Conservation (phyloP, 2,113 vertebrate species). For the Cacatua alba region DNA sequence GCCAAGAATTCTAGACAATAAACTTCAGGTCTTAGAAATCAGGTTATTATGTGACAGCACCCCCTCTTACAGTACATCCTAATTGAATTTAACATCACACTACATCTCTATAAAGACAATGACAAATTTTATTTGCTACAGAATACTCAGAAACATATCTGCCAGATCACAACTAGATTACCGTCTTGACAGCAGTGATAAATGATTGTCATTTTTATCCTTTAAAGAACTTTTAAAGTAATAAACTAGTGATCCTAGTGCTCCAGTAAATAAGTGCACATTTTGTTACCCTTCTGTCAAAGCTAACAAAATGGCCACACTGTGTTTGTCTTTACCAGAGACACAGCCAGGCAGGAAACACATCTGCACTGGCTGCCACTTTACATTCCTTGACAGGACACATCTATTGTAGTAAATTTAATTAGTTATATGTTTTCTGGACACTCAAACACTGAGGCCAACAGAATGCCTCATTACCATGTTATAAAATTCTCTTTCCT, state of each 20-base stretch:
- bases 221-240: constrained; percentile 36
- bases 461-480: not conserved
- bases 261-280: constrained; percentile 5
- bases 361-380: not conserved
- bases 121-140: constrained; percentile 41
- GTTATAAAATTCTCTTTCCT: not conserved
- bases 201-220: constrained; percentile 23
- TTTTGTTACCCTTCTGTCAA: constrained; percentile 1
- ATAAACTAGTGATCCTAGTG: not conserved
- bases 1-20: not conserved
- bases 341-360: not conserved
- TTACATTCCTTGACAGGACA: not conserved
- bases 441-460: not conserved
- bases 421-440: not conserved
- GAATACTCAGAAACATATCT: not conserved
- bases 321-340: not conserved
- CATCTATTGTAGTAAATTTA: not conserved
- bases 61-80: not conserved
- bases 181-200: constrained; percentile 19
- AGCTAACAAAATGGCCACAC: not conserved
- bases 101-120: not conserved
- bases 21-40: not conserved
- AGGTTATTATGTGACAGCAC: not conserved
- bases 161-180: not conserved
- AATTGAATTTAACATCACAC: not conserved